These are phyloP conservation scores for Aphyosemion australe DNA, from an alignment of 2,113 vertebrate species.

Conservation along the genomic window DNA sequence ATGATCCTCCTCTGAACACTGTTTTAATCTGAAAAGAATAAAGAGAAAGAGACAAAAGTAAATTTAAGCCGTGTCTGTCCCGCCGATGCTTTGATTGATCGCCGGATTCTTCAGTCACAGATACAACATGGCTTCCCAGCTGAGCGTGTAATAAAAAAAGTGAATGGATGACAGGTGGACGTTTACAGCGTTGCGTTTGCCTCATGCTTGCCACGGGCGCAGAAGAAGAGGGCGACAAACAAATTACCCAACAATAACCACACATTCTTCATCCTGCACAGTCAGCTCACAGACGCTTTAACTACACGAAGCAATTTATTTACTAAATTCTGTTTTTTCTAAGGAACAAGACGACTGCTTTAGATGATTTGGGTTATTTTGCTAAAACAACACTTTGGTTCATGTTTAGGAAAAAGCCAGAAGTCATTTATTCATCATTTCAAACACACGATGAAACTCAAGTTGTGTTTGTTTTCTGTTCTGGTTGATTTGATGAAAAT, in stretches of 20 bases:
- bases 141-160: slow-evolving; percentile 45
- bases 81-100: slow-evolving; percentile 30
- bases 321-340: not conserved
- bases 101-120: slow-evolving; percentile 15
- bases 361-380: not conserved
- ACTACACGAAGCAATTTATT: not conserved
- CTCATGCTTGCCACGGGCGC: slow-evolving; percentile 16
- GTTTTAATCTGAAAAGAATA: slow-evolving; percentile 6
- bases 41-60: not conserved
- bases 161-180: slow-evolving; percentile 20
- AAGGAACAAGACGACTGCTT: not conserved
- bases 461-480: no score
- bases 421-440: no score
- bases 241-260: slow-evolving; percentile 32
- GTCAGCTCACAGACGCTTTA: slow-evolving; percentile 18
- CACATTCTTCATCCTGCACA: slow-evolving; percentile 12
- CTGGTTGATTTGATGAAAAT: no score
- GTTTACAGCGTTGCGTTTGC: slow-evolving; percentile 3
- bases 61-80: slow-evolving; percentile 11
- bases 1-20: no score
- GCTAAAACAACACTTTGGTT: slow-evolving; percentile 1
- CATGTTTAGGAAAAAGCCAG: no score
- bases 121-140: slow-evolving; percentile 40
- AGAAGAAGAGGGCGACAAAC: slow-evolving; percentile 29
- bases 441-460: no score